Evolutionary conservation across 1,140 invertebrate species (phyloP), one percentile per base, ranked within the genome.

Genomic region (Trachymyrmex cornetzi): DNA sequence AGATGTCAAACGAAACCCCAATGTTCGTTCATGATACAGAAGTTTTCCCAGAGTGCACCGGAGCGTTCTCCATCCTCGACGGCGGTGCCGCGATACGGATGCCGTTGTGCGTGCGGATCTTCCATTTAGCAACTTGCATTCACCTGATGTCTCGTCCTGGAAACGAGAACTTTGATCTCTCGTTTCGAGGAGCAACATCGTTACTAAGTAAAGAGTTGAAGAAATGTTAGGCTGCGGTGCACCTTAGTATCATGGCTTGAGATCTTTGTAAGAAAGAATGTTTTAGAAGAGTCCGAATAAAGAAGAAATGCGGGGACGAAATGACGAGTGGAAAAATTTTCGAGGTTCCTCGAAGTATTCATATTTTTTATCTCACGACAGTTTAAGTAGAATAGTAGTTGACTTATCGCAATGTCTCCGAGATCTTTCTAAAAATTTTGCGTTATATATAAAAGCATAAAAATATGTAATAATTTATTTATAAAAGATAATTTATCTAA

Each of bases 121-220:
- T 84, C 80, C 69, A 84, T 84, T 84, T 84, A 57, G 80, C 67
- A 74, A 69, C 69, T 84, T 22, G 67, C 53, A 82, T 72, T 74
- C 38, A 55, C 34, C 38, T 27, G n/a, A 57, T 69, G 27, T 75
- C 14, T 63, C 16, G 22, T 69, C 38, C 24, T 77, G 30, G 19
- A 34, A 74, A n/a, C 38, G 71, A 57, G 38, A 75, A 84, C 80
- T 84, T 84, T 84, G 80, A 84, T 84, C 69, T 84, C n/a, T 84
- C 69, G 69, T 55, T 84, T 50, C 69, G 67, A 59, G 53, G 9
- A 84, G 80, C 55, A 84, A 24, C 55, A n/a, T 75, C 69, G 55
- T 84, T 84, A 84, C 38, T 61, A 67, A 74, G 69, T 74, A 61
- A 74, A 74, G 80, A 74, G 69, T 84, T 50, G 69, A 61, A 55